Evolutionary conservation across 2,113 vertebrate genomes (phyloP).

Genomic region (Orycteropus afer): DNA sequence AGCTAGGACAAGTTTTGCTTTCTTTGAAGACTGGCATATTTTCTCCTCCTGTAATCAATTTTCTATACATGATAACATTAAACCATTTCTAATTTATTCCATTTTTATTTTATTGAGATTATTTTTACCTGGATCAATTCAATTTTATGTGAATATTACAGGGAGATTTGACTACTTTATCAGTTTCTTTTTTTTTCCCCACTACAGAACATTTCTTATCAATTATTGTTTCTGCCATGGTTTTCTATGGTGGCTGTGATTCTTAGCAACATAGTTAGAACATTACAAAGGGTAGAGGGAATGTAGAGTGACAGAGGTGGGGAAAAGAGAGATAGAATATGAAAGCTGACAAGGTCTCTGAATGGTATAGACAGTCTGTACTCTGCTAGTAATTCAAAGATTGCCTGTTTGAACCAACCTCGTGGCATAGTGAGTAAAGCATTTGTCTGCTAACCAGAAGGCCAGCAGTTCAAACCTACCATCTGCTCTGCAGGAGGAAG

Average conservation of each 20-base stretch:
- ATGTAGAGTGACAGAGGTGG: neutral
- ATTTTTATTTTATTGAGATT: conserved; percentile 11
- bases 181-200: neutral
- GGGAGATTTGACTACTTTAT: neutral
- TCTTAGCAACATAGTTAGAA: neutral
- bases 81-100: neutral
- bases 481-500: too few relatives aligned
- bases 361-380: too few relatives aligned
- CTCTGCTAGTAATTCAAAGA: too few relatives aligned
- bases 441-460: too few relatives aligned
- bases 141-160: neutral
- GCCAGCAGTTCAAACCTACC: too few relatives aligned
- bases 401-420: too few relatives aligned
- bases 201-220: neutral
- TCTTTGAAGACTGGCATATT: neutral
- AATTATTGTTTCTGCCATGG: neutral
- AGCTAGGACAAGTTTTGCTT: neutral
- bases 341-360: too few relatives aligned
- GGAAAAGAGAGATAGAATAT: neutral
- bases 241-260: neutral
- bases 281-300: neutral
- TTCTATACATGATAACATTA: neutral
- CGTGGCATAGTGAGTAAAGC: too few relatives aligned
- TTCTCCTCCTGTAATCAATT: neutral
- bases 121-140: neutral